Conservation (phyloP, 1,140 invertebrate genomes). For the Yoshiicerus persimilis region DNA sequence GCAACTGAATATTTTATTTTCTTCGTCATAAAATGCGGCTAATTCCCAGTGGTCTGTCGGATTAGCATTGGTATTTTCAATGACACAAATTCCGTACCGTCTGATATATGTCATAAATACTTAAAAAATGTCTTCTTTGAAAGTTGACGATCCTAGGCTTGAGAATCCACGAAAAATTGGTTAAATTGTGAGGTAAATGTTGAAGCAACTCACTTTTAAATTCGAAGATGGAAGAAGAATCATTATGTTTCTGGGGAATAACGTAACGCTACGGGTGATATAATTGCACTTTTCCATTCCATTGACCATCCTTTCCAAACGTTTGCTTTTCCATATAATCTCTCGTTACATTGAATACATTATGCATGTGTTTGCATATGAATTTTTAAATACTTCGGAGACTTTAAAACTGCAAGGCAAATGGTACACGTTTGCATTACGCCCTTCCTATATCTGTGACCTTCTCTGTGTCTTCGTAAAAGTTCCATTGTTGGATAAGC, state of each 20-base stretch:
- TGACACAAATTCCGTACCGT: neutral
- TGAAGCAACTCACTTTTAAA: no score
- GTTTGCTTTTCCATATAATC: no score
- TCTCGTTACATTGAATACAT: no score
- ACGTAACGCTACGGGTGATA: no score
- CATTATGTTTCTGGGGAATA: no score
- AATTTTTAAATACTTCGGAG: neutral
- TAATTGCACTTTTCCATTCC: no score
- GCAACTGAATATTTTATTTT: neutral
- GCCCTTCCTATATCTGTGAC: neutral
- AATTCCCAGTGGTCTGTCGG: neutral
- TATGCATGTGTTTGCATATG: neutral
- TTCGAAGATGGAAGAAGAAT: no score
- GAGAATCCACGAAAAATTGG: no score
- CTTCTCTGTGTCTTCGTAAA: neutral
- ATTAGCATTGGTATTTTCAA: neutral
- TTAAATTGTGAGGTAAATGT: no score
- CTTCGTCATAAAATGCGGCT: neutral
- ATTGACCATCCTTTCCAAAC: no score
- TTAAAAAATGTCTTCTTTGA: no score
- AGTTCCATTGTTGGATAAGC: neutral
- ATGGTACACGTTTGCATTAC: neutral
- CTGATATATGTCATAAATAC: neutral
- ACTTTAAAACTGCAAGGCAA: neutral
- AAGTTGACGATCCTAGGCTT: no score